These are phyloP conservation scores for Radopholus similis DNA, from an alignment of 1,140 invertebrate species.

Conservation along the genomic window DNA sequence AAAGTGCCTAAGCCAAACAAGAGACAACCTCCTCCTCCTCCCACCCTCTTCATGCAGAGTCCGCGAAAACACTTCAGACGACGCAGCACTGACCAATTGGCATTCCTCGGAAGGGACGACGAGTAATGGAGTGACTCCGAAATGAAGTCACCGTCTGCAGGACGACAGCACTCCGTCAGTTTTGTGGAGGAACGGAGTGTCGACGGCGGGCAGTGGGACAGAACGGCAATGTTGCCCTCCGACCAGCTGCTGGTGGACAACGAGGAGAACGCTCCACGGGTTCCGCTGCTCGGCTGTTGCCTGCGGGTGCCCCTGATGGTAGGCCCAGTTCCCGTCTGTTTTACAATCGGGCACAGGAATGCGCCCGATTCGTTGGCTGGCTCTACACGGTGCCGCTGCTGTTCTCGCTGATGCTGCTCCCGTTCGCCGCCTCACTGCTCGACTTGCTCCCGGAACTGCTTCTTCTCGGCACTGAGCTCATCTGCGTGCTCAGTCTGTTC, in stretches of 20 bases:
- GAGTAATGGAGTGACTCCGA: too few species aligned
- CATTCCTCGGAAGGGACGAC: too few species aligned
- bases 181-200: neutral
- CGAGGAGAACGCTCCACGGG: neutral
- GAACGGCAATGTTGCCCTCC: neutral
- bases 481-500: conserved; percentile 23
- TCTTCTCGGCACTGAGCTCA: conserved; percentile 16
- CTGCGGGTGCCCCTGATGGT: neutral
- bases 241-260: neutral
- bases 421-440: neutral
- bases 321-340: neutral
- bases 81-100: too few species aligned
- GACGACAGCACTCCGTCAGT: neutral
- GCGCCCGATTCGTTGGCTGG: neutral
- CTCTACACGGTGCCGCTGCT: neutral
- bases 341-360: neutral
- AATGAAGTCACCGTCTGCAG: neutral
- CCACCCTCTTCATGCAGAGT: too few species aligned
- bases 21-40: too few species aligned
- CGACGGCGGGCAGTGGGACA: neutral
- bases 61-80: too few species aligned
- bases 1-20: too few species aligned
- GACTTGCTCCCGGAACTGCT: conserved; percentile 11
- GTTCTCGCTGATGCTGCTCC: conserved; percentile 2
- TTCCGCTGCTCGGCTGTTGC: neutral